Percentiles rank a stretch among this genome's conserved stretches.
Evolutionary conservation across 2,888 invertebrate genomes (phyloP).

Genomic region (Bembecia ichneumoniformis): DNA sequence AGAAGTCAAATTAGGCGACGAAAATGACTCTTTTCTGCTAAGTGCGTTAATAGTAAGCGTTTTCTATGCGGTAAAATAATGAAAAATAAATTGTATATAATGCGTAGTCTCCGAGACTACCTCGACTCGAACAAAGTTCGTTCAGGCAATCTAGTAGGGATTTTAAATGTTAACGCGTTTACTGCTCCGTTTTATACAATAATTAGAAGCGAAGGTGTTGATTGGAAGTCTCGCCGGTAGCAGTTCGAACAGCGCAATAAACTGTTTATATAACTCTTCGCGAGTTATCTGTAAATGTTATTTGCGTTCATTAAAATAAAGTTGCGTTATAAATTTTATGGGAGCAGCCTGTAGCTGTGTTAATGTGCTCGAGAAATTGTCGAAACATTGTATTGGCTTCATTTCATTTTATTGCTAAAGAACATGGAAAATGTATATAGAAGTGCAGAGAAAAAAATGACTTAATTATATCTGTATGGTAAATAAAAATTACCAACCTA

Average conservation of each 20-base stretch:
- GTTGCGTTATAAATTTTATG: slow-evolving; percentile 60
- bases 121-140: no score
- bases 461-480: background rate
- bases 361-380: slow-evolving; percentile 40
- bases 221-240: slow-evolving; percentile 19
- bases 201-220: background rate
- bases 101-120: no score
- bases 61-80: no score
- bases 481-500: slow-evolving; percentile 2
- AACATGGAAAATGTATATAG: background rate
- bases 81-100: no score
- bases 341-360: slow-evolving; percentile 41
- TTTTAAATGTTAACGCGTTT: slow-evolving; percentile 13
- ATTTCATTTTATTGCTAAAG: background rate
- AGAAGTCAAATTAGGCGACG: no score
- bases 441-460: background rate
- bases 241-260: slow-evolving; percentile 46
- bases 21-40: no score
- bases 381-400: slow-evolving; percentile 28
- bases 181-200: slow-evolving; percentile 17
- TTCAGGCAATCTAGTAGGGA: no score
- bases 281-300: slow-evolving; percentile 62
- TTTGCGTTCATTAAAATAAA: slow-evolving; percentile 56
- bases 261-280: slow-evolving; percentile 56
- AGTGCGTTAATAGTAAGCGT: no score